phyloP scores from a whole-genome alignment of 2,888 invertebrate genomes.

The Ommatoiulus sabulosus region DNA sequence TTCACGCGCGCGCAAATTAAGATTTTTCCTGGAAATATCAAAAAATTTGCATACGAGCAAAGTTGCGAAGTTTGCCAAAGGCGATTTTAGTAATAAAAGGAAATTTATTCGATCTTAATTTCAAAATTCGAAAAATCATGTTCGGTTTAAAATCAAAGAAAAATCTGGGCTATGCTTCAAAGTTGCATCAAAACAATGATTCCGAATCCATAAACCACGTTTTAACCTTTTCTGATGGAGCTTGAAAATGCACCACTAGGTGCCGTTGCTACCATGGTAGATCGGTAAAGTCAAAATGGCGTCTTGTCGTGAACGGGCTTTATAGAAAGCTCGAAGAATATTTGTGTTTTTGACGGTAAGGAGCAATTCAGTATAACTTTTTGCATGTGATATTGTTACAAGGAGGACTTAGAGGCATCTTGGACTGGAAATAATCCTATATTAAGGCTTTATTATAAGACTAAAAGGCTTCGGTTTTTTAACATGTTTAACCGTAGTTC shows the following conservation, averaged over 20 bases:
- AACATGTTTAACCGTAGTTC: neutral
- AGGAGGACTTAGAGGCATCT: neutral
- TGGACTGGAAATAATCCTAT: neutral
- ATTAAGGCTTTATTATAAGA: neutral
- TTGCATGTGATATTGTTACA: conserved; percentile 9
- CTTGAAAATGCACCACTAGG: neutral
- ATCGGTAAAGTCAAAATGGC: neutral
- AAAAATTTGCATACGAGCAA: no score
- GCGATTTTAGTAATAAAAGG: no score
- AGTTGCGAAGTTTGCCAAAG: no score
- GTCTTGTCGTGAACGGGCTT: neutral
- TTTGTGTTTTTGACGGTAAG: conserved; percentile 29
- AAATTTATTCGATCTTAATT: no score
- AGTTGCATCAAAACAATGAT: no score
- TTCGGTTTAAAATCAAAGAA: no score
- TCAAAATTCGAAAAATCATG: no score
- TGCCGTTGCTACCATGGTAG: neutral
- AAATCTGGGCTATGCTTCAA: no score
- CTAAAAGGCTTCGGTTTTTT: neutral
- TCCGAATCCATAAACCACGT: no score
- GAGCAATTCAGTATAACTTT: neutral
- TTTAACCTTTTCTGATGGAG: no score
- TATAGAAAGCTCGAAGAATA: neutral
- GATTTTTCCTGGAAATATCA: no score
- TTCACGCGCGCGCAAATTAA: no score